Evolutionary conservation across 2,113 vertebrate species (phyloP).

Genomic region (Mobula hypostoma): DNA sequence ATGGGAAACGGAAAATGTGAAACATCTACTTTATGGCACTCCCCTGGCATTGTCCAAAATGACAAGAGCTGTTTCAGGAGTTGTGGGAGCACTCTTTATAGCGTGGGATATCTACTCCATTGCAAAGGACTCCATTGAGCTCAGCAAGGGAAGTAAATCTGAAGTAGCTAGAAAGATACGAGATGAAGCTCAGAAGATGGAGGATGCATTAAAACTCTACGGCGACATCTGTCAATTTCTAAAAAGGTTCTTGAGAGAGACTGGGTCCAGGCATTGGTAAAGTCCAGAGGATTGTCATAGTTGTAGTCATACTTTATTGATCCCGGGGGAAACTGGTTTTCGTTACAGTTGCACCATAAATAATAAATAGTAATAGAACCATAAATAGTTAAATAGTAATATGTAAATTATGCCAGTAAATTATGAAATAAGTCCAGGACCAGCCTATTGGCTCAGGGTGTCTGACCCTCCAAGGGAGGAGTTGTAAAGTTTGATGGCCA

Average conservation of each 20-base stretch:
- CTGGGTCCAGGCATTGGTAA: not conserved
- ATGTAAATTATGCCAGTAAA: too few relatives aligned
- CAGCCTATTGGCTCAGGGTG: too few relatives aligned
- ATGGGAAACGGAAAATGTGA: not conserved
- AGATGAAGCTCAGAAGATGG: not conserved
- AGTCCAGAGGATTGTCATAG: too few relatives aligned
- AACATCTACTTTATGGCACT: not conserved
- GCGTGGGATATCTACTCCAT: not conserved
- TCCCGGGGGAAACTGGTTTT: too few relatives aligned
- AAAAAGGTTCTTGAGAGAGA: not conserved
- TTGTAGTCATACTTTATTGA: too few relatives aligned
- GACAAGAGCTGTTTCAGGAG: not conserved
- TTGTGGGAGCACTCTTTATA: not conserved
- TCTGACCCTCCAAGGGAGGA: too few relatives aligned
- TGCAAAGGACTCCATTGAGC: not conserved
- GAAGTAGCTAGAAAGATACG: not conserved
- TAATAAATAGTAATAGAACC: too few relatives aligned
- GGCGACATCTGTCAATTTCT: not conserved
- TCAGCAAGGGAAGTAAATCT: slow-evolving; percentile 24
- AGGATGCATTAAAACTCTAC: not conserved
- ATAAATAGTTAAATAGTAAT: too few relatives aligned
- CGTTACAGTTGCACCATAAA: too few relatives aligned
- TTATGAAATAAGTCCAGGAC: too few relatives aligned
- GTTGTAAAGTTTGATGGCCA: too few relatives aligned
- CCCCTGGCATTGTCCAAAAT: not conserved